phyloP scores from a whole-genome alignment of 2,113 vertebrate genomes.

The Mobula birostris region DNA sequence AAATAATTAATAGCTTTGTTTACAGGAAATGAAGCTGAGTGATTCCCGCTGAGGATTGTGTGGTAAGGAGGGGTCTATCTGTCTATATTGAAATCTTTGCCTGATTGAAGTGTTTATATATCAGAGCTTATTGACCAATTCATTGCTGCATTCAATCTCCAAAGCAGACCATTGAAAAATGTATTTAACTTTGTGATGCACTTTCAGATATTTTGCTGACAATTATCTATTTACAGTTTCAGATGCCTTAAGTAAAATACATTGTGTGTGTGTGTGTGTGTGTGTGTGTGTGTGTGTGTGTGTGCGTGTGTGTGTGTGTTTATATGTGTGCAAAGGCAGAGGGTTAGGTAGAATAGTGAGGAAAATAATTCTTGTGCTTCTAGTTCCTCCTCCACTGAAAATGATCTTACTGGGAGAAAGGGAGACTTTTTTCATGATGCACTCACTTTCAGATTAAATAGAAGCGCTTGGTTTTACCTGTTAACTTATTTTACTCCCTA shows the following conservation, averaged over 20 bases:
- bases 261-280: neutral
- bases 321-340: too few species aligned
- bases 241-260: neutral
- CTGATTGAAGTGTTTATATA: neutral
- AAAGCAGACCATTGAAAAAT: neutral
- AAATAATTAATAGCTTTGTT: slow-evolving; percentile 8
- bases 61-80: neutral
- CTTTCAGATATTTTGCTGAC: neutral
- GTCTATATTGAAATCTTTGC: neutral
- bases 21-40: neutral
- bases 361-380: neutral
- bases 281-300: too few species aligned
- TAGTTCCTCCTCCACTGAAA: neutral
- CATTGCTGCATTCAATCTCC: neutral
- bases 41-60: neutral
- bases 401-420: neutral
- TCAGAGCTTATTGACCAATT: neutral
- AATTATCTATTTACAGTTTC: neutral
- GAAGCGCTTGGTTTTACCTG: neutral
- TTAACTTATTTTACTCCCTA: neutral
- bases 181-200: neutral
- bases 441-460: neutral
- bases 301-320: too few species aligned
- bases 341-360: too few species aligned
- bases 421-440: neutral